Percentiles rank a stretch among this genome's conserved stretches.
Evolutionary conservation across 2,797 vertebrate genomes (phyloP).

Genomic region (Anolis apletophallus): DNA sequence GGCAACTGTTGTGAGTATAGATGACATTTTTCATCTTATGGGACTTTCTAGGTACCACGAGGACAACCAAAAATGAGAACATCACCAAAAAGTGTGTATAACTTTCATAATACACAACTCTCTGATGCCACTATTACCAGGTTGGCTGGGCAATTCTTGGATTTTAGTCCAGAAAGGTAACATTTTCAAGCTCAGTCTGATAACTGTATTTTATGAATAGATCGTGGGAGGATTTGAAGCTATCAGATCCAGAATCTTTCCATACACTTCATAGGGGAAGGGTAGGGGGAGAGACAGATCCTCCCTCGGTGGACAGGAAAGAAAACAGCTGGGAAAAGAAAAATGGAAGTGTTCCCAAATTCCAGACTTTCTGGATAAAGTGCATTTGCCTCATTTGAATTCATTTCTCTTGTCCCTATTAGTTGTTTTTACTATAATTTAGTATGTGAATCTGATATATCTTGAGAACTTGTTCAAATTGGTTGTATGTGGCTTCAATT

Average conservation of each 20-base stretch:
- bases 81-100: too few species aligned
- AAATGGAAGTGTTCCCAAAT: neutral
- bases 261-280: neutral
- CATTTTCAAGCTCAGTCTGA: neutral
- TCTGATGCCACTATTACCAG: too few species aligned
- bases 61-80: too few species aligned
- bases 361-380: neutral
- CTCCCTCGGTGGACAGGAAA: too few species aligned
- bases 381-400: neutral
- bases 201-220: neutral
- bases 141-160: too few species aligned
- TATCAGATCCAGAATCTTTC: too few species aligned
- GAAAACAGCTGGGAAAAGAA: neutral
- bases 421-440: neutral
- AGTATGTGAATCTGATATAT: too few species aligned
- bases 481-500: neutral
- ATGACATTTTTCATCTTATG: too few species aligned
- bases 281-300: neutral
- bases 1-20: too few species aligned
- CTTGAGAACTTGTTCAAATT: neutral
- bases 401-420: neutral
- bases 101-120: too few species aligned
- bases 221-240: neutral
- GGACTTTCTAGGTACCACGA: too few species aligned
- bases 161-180: neutral